Conservation (phyloP, 1,140 invertebrate species). For the Eriosoma lanigerum region DNA sequence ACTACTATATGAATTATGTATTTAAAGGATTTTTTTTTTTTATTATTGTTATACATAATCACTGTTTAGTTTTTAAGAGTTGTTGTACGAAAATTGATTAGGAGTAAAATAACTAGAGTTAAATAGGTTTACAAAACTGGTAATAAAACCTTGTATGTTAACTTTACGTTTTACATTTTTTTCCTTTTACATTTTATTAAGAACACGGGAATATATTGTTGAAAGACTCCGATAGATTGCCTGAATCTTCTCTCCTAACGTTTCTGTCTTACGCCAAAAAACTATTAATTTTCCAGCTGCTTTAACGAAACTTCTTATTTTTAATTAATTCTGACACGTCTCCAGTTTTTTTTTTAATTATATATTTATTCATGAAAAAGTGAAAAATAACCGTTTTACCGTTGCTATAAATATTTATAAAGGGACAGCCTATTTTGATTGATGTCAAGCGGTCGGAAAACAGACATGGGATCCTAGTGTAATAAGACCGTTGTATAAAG, state of each 20-base stretch:
- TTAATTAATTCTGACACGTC: constrained; percentile 49
- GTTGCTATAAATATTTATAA: constrained; percentile 42
- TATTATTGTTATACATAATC: constrained; percentile 10
- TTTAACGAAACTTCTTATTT: constrained; percentile 36
- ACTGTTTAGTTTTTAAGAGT: constrained; percentile 13
- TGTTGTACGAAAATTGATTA: not conserved
- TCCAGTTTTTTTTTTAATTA: constrained; percentile 21
- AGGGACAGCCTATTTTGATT: constrained; percentile 47
- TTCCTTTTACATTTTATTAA: not conserved
- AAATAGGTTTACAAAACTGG: not conserved
- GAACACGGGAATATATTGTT: not conserved
- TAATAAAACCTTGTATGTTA: not conserved
- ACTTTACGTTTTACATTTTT: constrained; percentile 4
- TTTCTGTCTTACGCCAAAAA: not conserved
- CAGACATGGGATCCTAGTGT: constrained; percentile 4
- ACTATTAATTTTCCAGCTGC: constrained; percentile 31
- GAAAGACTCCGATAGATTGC: not conserved
- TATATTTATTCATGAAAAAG: constrained; percentile 48
- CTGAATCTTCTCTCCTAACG: not conserved
- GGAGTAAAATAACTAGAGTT: not conserved
- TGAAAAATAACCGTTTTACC: constrained; percentile 39
- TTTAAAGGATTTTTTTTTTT: no score
- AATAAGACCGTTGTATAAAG: constrained; percentile 26
- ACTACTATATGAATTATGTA: no score
- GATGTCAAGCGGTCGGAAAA: constrained; percentile 43